These are phyloP conservation scores for Phania funesta DNA, from an alignment of 2,888 invertebrate genomes.

Conservation along the genomic window DNA sequence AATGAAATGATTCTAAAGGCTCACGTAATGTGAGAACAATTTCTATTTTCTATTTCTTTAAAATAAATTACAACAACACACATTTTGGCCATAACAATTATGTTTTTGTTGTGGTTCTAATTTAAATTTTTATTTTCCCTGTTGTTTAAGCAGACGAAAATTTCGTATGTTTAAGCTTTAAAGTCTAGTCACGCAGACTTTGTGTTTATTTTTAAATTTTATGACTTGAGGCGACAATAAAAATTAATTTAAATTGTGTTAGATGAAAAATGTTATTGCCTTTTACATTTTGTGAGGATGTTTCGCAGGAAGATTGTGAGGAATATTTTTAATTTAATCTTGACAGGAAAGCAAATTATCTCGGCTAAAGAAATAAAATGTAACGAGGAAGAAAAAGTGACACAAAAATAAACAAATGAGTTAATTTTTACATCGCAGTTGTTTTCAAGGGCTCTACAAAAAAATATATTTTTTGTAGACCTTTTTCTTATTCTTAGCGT, in stretches of 20 bases:
- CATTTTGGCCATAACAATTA: neutral
- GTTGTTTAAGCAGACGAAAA: neutral
- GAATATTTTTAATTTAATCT: neutral
- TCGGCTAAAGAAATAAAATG: too few relatives aligned
- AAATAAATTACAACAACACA: conserved; percentile 27
- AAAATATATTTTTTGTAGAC: too few relatives aligned
- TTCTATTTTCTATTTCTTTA: conserved; percentile 15
- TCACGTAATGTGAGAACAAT: conserved; percentile 56
- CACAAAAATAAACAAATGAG: too few relatives aligned
- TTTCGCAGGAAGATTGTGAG: neutral
- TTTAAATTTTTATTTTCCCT: conserved; percentile 23
- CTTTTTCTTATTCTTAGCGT: too few relatives aligned
- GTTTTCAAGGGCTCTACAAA: too few relatives aligned
- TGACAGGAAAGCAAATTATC: neutral
- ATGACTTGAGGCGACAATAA: conserved; percentile 51
- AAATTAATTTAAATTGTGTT: conserved; percentile 61
- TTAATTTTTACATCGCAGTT: too few relatives aligned
- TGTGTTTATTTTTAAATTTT: conserved; percentile 51
- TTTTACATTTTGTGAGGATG: neutral
- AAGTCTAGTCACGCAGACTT: conserved; percentile 55
- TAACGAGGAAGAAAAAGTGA: too few relatives aligned
- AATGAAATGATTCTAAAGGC: neutral
- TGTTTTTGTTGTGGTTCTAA: neutral
- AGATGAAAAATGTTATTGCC: conserved; percentile 38
- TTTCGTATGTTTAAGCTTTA: conserved; percentile 3